phyloP scores from a whole-genome alignment of 2,113 vertebrate genomes.

The Myxocyprinus asiaticus region DNA sequence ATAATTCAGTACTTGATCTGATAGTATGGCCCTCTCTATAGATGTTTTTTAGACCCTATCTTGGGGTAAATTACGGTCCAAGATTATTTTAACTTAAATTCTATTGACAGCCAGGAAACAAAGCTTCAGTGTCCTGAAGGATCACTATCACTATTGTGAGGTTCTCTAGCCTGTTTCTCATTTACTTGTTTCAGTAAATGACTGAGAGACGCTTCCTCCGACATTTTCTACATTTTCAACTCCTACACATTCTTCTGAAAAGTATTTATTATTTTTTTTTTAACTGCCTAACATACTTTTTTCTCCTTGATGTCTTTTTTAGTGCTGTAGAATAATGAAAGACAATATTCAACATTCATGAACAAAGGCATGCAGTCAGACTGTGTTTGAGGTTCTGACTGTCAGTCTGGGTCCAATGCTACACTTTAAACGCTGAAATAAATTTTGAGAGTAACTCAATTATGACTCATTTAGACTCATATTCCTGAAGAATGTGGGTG shows the following conservation, averaged over 20 bases:
- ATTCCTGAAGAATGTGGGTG: constrained; percentile 38
- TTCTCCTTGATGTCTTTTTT: not conserved
- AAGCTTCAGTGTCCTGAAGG: no score
- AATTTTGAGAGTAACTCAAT: constrained; percentile 39
- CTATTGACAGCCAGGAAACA: no score
- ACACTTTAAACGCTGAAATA: constrained; percentile 45
- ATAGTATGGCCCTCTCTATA: not conserved
- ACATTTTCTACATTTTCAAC: not conserved
- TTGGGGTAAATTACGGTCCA: no score
- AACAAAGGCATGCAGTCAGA: constrained; percentile 20
- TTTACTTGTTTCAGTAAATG: constrained; percentile 8
- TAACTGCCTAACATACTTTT: not conserved
- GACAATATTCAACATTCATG: constrained; percentile 3
- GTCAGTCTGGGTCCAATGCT: constrained; percentile 31
- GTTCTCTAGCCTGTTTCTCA: not conserved
- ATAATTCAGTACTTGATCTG: not conserved
- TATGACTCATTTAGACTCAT: constrained; percentile 34
- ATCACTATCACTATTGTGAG: no score
- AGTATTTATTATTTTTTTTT: not conserved
- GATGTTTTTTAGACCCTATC: no score
- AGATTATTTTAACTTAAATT: no score
- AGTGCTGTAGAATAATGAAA: constrained; percentile 25
- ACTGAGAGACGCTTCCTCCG: not conserved
- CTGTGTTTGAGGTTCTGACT: constrained; percentile 36
- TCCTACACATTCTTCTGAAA: constrained; percentile 27